phyloP scores from a whole-genome alignment of 2,113 vertebrate genomes.

The Vicugna pacos region DNA sequence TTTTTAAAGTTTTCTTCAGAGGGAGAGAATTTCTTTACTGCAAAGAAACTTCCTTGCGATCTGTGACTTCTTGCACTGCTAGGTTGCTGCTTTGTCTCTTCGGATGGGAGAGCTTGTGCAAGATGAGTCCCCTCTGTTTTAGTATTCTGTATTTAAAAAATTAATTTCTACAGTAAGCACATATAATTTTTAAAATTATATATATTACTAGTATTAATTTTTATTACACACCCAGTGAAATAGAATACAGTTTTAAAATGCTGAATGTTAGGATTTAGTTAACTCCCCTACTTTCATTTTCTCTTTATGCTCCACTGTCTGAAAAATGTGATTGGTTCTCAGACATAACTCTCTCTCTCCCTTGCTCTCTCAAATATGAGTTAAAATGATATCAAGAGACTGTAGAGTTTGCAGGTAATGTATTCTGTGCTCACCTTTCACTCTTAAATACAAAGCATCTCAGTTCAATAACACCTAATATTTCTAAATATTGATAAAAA shows the following conservation, averaged over 20 bases:
- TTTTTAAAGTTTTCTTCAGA: background rate
- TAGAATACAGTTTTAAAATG: background rate
- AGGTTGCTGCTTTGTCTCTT: background rate
- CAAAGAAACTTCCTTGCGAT: background rate
- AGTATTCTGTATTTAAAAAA: background rate
- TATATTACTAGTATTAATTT: background rate
- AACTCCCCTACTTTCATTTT: background rate
- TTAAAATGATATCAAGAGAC: background rate
- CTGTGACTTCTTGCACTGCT: background rate
- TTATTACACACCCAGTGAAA: background rate
- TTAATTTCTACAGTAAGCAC: background rate
- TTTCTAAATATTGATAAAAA: background rate
- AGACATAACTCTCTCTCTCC: background rate
- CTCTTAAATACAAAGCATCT: background rate
- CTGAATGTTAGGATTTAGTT: background rate
- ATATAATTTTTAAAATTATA: background rate
- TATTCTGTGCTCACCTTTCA: background rate
- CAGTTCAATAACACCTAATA: background rate
- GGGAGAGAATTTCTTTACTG: background rate
- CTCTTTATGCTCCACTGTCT: background rate
- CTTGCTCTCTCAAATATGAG: background rate
- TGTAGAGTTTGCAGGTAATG: background rate
- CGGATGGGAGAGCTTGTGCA: background rate
- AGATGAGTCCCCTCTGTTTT: background rate
- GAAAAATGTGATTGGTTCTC: background rate